phyloP scores from a whole-genome alignment of 1,140 invertebrate species.

The Formica exsecta region DNA sequence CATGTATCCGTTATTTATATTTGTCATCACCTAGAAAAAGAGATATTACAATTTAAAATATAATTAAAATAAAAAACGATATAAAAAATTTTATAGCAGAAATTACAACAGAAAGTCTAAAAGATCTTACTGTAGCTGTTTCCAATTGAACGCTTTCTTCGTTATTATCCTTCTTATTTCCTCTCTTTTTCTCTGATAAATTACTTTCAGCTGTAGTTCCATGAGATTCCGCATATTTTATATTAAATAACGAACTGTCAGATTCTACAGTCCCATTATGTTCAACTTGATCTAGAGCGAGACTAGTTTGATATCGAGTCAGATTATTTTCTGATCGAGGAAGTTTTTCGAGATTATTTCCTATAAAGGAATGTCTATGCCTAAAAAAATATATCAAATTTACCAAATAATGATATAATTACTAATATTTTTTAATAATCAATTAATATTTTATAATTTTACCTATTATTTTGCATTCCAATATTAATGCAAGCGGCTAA shows the following conservation, averaged over 20 bases:
- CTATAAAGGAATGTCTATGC: conserved; percentile 80
- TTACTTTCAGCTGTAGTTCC: background rate
- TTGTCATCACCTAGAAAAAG: conserved; percentile 29
- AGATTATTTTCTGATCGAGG: conserved; percentile 80
- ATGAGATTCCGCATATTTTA: conserved; percentile 34
- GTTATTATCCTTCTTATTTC: background rate
- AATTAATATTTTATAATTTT: conserved; percentile 62
- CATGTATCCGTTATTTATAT: background rate
- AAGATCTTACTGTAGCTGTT: conserved; percentile 39
- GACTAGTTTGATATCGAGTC: conserved; percentile 83
- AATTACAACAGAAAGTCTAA: background rate
- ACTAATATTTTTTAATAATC: background rate
- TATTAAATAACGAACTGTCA: conserved; percentile 52
- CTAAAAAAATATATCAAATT: conserved; percentile 61
- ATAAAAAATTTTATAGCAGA: background rate
- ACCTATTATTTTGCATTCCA: conserved; percentile 90
- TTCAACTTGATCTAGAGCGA: conserved; percentile 82
- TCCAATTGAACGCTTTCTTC: conserved; percentile 1
- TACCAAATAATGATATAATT: background rate
- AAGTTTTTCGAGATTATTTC: conserved; percentile 81
- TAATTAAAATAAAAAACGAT: background rate
- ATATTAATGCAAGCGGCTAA: conserved; percentile 91
- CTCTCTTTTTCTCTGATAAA: background rate
- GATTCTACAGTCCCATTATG: conserved; percentile 53
- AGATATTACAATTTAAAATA: background rate